These are phyloP conservation scores for Argya squamiceps DNA, from an alignment of 2,797 vertebrate genomes.

Conservation along the genomic window DNA sequence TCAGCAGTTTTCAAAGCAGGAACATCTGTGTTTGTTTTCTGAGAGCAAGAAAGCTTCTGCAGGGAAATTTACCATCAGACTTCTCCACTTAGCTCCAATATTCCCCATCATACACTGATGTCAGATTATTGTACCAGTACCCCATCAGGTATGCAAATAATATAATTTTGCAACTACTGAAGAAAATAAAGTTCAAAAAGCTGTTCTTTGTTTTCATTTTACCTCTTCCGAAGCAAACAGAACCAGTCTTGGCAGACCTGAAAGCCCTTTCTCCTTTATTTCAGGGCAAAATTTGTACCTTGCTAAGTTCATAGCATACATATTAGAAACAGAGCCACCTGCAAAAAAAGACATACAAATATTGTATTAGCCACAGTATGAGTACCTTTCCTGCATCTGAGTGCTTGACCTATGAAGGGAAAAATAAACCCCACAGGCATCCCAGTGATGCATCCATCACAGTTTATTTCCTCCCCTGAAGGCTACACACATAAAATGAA, in stretches of 20 bases:
- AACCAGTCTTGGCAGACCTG: conserved; percentile 79
- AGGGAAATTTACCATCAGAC: neutral
- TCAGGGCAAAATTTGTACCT: conserved; percentile 82
- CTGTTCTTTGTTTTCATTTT: neutral
- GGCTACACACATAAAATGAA: neutral
- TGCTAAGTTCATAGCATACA: conserved; percentile 88
- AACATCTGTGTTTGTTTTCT: neutral
- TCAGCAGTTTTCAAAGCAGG: neutral
- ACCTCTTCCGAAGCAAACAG: conserved; percentile 88
- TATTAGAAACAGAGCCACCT: conserved; percentile 90
- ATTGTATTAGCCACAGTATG: neutral
- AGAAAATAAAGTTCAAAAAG: neutral
- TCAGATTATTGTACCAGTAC: neutral
- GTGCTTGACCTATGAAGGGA: neutral
- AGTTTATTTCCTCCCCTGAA: neutral
- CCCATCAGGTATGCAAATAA: neutral
- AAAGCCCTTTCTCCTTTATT: conserved; percentile 85
- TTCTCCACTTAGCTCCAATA: neutral
- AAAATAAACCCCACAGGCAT: neutral
- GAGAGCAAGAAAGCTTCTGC: neutral
- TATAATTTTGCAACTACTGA: neutral
- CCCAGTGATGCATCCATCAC: neutral
- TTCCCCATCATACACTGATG: neutral
- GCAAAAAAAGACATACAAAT: conserved; percentile 12
- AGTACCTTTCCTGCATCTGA: neutral